These are phyloP conservation scores for Arvicanthis niloticus DNA, from an alignment of 2,113 vertebrate species.

Conservation along the genomic window DNA sequence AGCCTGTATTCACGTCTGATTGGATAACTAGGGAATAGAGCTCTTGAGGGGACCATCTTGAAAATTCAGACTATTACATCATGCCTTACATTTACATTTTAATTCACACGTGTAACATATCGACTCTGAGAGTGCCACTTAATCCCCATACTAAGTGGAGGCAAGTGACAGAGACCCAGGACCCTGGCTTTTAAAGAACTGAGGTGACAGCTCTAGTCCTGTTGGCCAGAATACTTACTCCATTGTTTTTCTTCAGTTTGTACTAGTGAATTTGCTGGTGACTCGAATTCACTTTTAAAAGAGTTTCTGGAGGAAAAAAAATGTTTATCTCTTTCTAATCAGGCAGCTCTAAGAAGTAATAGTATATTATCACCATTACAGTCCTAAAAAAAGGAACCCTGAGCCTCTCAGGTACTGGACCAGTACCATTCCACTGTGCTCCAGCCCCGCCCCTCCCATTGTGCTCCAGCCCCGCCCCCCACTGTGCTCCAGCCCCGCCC, in stretches of 20 bases:
- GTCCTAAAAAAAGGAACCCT: not conserved
- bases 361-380: not conserved
- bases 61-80: not conserved
- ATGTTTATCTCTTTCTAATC: not conserved
- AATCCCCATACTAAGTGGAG: not conserved
- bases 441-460: too few relatives aligned
- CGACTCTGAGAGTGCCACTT: not conserved
- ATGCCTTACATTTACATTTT: not conserved
- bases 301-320: slow-evolving; percentile 30
- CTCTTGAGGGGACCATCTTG: not conserved
- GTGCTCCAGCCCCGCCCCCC: too few relatives aligned
- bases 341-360: slow-evolving; percentile 1
- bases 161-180: not conserved
- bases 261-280: not conserved
- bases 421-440: too few relatives aligned
- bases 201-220: not conserved
- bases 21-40: not conserved
- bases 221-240: not conserved
- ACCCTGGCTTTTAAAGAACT: not conserved
- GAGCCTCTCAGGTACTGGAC: too few relatives aligned
- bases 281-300: slow-evolving; percentile 15
- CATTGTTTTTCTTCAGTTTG: not conserved
- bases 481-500: too few relatives aligned
- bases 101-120: not conserved
- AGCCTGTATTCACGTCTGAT: not conserved